These are phyloP conservation scores for Nycteola revayana DNA, from an alignment of 2,888 invertebrate species.

Conservation along the genomic window DNA sequence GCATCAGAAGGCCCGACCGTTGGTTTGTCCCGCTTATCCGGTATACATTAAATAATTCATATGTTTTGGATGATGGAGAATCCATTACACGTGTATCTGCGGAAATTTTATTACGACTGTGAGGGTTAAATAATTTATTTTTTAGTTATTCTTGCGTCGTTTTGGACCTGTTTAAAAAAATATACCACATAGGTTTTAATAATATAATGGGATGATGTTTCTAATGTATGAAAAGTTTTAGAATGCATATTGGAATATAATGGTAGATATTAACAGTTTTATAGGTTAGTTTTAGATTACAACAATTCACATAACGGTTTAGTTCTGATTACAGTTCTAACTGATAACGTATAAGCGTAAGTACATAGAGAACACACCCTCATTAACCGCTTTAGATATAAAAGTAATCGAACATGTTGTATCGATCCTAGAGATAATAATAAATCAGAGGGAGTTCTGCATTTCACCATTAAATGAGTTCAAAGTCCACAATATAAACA, in stretches of 20 bases:
- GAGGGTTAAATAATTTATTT: conserved; percentile 35
- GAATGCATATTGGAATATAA: too few relatives aligned
- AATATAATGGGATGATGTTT: neutral
- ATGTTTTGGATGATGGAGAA: conserved; percentile 30
- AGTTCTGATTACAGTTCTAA: conserved; percentile 7
- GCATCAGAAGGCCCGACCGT: conserved; percentile 60
- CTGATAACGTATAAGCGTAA: conserved; percentile 11
- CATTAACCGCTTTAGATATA: conserved; percentile 35
- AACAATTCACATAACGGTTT: too few relatives aligned
- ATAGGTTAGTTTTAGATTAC: too few relatives aligned
- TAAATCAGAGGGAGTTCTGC: conserved; percentile 51
- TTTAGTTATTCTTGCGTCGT: conserved; percentile 41
- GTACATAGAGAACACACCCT: conserved; percentile 36
- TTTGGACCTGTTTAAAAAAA: conserved; percentile 23
- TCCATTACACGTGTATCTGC: conserved; percentile 7
- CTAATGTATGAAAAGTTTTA: neutral
- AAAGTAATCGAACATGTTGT: conserved; percentile 38
- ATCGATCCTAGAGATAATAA: conserved; percentile 61
- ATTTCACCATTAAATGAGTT: conserved; percentile 73
- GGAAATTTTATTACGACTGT: conserved; percentile 45
- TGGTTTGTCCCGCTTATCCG: conserved; percentile 55
- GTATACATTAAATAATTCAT: conserved; percentile 33
- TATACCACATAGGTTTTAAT: conserved; percentile 6
- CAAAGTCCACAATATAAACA: conserved; percentile 76
- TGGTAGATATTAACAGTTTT: neutral